Evolutionary conservation across 2,888 invertebrate species (phyloP).

Genomic region (Anthophora plumipes): DNA sequence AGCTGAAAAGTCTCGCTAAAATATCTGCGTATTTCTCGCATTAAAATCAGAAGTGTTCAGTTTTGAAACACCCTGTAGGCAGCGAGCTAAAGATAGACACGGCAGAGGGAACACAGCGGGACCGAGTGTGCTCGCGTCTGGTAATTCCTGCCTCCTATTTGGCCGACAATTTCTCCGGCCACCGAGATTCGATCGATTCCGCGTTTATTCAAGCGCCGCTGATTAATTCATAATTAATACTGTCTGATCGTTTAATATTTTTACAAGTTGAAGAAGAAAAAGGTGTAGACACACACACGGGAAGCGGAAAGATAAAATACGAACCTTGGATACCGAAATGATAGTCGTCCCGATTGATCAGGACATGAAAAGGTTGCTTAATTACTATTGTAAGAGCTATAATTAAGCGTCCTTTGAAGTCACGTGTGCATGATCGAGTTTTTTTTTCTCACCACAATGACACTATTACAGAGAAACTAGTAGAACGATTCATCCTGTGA

Average conservation of each 20-base stretch:
- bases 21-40: neutral
- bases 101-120: conserved; percentile 11
- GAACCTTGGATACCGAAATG: too few relatives aligned
- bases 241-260: too few relatives aligned
- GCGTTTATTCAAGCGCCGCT: neutral
- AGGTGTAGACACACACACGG: too few relatives aligned
- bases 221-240: neutral
- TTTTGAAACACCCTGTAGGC: conserved; percentile 12
- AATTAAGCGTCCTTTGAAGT: too few relatives aligned
- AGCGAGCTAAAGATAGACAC: conserved; percentile 59
- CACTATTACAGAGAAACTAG: neutral
- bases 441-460: neutral
- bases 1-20: neutral
- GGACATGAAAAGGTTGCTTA: too few relatives aligned
- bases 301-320: too few relatives aligned
- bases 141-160: conserved; percentile 47
- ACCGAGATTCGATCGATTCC: conserved; percentile 27
- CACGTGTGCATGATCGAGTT: too few relatives aligned
- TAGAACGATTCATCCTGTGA: neutral
- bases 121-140: conserved; percentile 10
- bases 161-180: conserved; percentile 20
- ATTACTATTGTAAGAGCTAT: too few relatives aligned
- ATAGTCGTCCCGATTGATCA: too few relatives aligned
- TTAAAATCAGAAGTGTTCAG: neutral
- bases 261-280: too few relatives aligned